Percentiles rank a stretch among this genome's conserved stretches.
Evolutionary conservation across 2,113 vertebrate genomes (phyloP).

Genomic region (Ophiodon elongatus): DNA sequence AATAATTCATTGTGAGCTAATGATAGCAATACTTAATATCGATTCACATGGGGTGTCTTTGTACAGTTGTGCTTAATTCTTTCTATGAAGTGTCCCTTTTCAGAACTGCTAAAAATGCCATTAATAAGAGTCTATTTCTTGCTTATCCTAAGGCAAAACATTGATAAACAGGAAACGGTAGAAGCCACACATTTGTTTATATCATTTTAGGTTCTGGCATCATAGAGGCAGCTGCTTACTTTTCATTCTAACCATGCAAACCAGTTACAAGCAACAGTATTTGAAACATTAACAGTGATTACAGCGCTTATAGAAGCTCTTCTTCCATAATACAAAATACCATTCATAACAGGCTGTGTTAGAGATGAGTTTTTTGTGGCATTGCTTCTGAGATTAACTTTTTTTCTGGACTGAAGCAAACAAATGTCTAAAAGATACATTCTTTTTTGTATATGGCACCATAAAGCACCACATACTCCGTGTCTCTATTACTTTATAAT

Average conservation of each 20-base stretch:
- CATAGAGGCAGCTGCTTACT: not conserved
- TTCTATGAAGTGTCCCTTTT: slow-evolving; percentile 68
- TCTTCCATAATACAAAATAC: not conserved
- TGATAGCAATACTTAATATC: slow-evolving; percentile 84
- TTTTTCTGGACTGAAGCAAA: not conserved
- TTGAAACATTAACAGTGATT: not conserved
- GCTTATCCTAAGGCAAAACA: slow-evolving; percentile 56
- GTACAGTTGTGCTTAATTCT: slow-evolving; percentile 77
- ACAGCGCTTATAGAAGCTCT: not conserved
- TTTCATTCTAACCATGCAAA: not conserved
- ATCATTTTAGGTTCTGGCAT: slow-evolving; percentile 41
- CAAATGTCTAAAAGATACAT: not conserved
- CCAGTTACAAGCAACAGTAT: not conserved
- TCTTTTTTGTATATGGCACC: not conserved
- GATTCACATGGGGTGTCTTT: slow-evolving; percentile 79
- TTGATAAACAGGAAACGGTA: slow-evolving; percentile 37
- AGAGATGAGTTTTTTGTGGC: not conserved
- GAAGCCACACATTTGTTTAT: slow-evolving; percentile 20
- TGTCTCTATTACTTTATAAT: not conserved
- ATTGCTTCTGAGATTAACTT: not conserved
- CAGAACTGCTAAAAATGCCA: slow-evolving; percentile 58
- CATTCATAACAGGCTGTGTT: not conserved
- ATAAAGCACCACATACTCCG: not conserved
- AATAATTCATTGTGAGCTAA: slow-evolving; percentile 83
- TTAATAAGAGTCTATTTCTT: slow-evolving; percentile 62